Conservation (phyloP, 1,140 invertebrate species). For the Triops cancriformis region DNA sequence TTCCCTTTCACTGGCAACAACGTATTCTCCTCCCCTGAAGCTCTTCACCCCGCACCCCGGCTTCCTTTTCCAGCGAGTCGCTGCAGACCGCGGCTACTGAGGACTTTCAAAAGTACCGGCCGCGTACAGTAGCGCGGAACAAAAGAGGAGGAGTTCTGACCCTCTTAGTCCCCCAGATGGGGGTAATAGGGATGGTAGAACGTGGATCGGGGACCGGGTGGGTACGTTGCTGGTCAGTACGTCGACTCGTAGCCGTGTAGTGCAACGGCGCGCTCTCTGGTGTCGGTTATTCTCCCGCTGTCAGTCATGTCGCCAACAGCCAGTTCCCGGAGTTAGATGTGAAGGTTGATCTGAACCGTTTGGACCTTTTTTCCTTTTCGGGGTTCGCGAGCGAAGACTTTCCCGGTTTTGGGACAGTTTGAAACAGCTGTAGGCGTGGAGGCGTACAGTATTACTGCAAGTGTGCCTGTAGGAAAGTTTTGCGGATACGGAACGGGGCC, state of each 20-base stretch:
- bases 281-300: neutral
- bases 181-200: no score
- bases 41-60: neutral
- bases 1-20: neutral
- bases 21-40: neutral
- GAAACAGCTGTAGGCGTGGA: neutral
- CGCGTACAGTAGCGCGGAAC: neutral
- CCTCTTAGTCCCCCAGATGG: no score
- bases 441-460: neutral
- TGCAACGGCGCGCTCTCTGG: neutral
- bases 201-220: no score
- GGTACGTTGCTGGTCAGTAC: neutral
- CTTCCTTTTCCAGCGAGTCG: neutral
- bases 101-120: neutral
- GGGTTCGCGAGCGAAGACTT: neutral
- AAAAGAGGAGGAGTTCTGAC: neutral
- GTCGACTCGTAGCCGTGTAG: neutral
- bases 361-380: neutral
- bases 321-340: neutral
- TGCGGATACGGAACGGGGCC: neutral
- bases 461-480: neutral
- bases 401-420: neutral
- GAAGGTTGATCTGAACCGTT: neutral
- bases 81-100: neutral
- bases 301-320: neutral